Conservation (phyloP, 1,140 invertebrate genomes). For the Pantala flavescens region DNA sequence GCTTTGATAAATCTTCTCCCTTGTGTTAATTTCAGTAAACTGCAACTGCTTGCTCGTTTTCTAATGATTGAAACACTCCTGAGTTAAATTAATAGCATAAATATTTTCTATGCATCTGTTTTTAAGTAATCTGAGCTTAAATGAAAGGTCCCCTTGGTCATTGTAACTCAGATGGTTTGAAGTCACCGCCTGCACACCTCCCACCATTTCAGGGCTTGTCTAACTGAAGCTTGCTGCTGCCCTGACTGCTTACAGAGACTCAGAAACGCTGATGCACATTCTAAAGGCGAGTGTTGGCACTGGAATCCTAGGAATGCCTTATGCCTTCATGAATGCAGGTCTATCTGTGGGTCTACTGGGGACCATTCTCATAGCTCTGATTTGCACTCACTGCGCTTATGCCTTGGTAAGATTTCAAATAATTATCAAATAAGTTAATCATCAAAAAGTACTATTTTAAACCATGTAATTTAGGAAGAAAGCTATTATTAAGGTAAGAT, state of each 20-base stretch:
- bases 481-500: not conserved
- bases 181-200: not conserved
- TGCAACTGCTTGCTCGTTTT: too few relatives aligned
- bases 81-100: too few relatives aligned
- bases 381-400: slow-evolving; percentile 80
- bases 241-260: slow-evolving; percentile 46
- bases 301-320: slow-evolving; percentile 83
- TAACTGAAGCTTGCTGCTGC: not conserved
- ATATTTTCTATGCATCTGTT: too few relatives aligned
- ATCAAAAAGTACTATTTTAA: not conserved
- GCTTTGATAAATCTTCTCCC: too few relatives aligned
- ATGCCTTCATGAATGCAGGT: slow-evolving; percentile 70
- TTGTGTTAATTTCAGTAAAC: too few relatives aligned
- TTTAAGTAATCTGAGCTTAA: too few relatives aligned
- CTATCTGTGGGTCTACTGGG: slow-evolving; percentile 62
- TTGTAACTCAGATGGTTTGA: not conserved
- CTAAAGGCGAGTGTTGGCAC: slow-evolving; percentile 82
- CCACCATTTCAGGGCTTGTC: not conserved
- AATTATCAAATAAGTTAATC: not conserved
- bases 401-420: slow-evolving; percentile 54
- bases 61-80: too few relatives aligned
- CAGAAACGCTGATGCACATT: slow-evolving; percentile 73
- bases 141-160: too few relatives aligned
- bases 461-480: not conserved
- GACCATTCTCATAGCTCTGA: slow-evolving; percentile 65